Conservation (phyloP, 2,888 invertebrate species). For the Melinaea marsaeus region DNA sequence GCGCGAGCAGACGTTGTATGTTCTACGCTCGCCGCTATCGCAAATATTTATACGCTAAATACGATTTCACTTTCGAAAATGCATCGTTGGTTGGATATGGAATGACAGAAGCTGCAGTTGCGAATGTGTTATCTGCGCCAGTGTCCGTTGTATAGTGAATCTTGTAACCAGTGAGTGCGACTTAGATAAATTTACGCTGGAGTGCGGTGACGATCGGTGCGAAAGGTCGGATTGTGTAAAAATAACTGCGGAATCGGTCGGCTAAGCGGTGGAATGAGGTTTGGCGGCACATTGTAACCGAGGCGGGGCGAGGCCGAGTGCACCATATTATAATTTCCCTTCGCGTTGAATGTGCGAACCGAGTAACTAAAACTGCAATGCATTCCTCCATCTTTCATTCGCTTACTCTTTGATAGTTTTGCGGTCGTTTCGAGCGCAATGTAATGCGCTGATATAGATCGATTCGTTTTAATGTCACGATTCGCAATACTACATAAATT, state of each 20-base stretch:
- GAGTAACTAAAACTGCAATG: conserved; percentile 62
- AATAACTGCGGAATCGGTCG: conserved; percentile 77
- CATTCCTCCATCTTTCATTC: conserved; percentile 15
- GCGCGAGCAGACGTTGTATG: conserved; percentile 63
- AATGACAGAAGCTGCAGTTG: conserved; percentile 8
- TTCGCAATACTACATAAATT: not conserved
- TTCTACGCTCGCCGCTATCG: conserved; percentile 38
- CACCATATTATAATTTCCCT: conserved; percentile 77
- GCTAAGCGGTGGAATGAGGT: conserved; percentile 76
- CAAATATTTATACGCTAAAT: conserved; percentile 15
- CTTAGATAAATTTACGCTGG: conserved; percentile 61
- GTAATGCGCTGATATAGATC: no score
- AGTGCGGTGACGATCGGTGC: conserved; percentile 76
- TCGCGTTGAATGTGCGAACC: conserved; percentile 74
- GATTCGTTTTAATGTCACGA: not conserved
- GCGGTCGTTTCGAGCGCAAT: no score
- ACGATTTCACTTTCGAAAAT: conserved; percentile 30
- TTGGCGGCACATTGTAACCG: conserved; percentile 76
- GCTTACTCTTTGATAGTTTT: not conserved
- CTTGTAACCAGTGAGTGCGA: conserved; percentile 62
- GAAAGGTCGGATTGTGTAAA: conserved; percentile 78
- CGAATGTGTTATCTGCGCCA: conserved; percentile 17
- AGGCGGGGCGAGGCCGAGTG: conserved; percentile 75
- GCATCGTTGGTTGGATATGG: conserved; percentile 17
- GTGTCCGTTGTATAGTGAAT: conserved; percentile 54